A percentile compares a stretch with the other conserved stretches of the same genome.
These are phyloP conservation scores for Catocala sponsa DNA, from an alignment of 2,888 invertebrate species.

Conservation along the genomic window DNA sequence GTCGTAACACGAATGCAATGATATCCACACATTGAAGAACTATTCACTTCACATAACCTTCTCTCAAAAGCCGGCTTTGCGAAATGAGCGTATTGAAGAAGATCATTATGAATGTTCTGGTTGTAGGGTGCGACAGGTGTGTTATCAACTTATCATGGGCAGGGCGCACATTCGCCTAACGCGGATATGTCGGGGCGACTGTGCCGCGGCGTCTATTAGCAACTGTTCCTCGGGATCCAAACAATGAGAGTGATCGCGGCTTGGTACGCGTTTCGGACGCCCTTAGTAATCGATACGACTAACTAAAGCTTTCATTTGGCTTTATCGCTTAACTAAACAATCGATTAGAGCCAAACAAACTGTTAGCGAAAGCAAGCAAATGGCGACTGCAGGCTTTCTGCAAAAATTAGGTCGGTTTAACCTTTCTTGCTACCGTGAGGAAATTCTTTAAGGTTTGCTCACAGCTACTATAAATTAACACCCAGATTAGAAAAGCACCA, in stretches of 20 bases:
- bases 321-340: constrained; percentile 62
- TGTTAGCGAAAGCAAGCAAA: constrained; percentile 57
- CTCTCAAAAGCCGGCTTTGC: constrained; percentile 30
- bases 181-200: constrained; percentile 72
- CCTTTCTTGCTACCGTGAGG: constrained; percentile 46
- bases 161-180: constrained; percentile 71
- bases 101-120: constrained; percentile 47
- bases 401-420: constrained; percentile 52
- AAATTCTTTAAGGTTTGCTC: constrained; percentile 45
- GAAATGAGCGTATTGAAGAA: constrained; percentile 48
- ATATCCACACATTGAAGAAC: constrained; percentile 47
- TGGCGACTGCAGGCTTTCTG: constrained; percentile 57
- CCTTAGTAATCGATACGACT: constrained; percentile 76
- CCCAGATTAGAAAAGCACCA: no score
- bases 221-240: constrained; percentile 79
- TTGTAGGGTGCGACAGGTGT: constrained; percentile 42
- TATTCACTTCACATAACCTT: constrained; percentile 34
- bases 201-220: constrained; percentile 75
- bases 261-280: constrained; percentile 78
- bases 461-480: constrained; percentile 22
- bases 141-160: constrained; percentile 64
- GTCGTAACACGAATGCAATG: constrained; percentile 50
- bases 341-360: constrained; percentile 54
- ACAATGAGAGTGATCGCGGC: constrained; percentile 85
- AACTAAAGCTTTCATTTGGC: constrained; percentile 66